A percentile compares a stretch with the other conserved stretches of the same genome.
Conservation (phyloP, 2,113 vertebrate species). For the Oreocharis arfaki region DNA sequence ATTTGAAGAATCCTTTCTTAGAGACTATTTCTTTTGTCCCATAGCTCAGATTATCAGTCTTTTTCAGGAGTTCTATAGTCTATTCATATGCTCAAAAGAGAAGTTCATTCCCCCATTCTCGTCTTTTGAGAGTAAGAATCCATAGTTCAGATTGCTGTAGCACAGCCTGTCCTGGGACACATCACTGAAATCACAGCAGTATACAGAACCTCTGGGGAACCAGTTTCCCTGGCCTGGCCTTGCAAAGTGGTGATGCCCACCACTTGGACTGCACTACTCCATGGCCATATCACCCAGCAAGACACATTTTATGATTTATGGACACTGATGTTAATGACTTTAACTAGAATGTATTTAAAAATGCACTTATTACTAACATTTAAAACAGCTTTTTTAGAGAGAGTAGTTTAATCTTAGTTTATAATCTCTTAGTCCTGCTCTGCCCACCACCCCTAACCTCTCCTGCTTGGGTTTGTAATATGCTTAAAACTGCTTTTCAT, state of each 20-base stretch:
- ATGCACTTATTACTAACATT: neutral
- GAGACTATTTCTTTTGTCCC: neutral
- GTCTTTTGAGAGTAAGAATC: neutral
- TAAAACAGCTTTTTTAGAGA: neutral
- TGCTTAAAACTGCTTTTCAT: neutral
- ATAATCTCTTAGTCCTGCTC: neutral
- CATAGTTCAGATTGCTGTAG: neutral
- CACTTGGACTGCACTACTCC: neutral
- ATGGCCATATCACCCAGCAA: neutral
- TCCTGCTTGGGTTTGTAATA: neutral
- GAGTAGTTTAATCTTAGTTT: neutral
- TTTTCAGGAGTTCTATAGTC: neutral
- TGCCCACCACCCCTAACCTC: neutral
- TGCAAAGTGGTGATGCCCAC: neutral
- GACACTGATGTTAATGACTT: neutral
- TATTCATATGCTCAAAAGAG: neutral
- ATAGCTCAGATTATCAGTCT: neutral
- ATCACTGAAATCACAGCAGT: neutral
- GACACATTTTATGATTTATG: neutral
- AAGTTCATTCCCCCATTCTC: neutral
- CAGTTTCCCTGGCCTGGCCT: neutral
- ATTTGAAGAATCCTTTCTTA: neutral
- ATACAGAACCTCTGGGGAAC: accelerated
- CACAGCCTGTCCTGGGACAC: neutral
- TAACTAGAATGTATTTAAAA: neutral